phyloP scores from a whole-genome alignment of 2,113 vertebrate genomes.

The Callipepla squamata region DNA sequence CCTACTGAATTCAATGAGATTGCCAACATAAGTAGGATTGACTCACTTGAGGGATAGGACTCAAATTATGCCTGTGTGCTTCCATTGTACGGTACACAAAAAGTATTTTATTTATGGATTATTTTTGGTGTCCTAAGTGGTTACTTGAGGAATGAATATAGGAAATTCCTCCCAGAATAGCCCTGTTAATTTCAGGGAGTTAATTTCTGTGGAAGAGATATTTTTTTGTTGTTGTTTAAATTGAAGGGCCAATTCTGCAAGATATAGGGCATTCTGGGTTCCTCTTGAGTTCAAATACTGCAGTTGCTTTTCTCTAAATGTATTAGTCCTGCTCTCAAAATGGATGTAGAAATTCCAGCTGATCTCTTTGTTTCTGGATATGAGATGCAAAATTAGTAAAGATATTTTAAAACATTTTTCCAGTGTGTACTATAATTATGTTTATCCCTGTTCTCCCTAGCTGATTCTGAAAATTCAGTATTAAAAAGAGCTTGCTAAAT shows the following conservation, averaged over 20 bases:
- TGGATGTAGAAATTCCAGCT: conserved; percentile 58
- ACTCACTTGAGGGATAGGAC: background rate
- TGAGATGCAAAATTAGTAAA: conserved; percentile 59
- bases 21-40: background rate
- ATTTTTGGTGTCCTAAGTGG: conserved; percentile 21
- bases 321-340: conserved; percentile 33
- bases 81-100: background rate
- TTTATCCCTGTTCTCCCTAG: conserved; percentile 62
- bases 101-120: conserved; percentile 10
- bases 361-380: conserved; percentile 60
- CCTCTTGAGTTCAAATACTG: conserved; percentile 45
- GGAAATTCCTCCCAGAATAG: conserved; percentile 55
- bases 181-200: conserved; percentile 37
- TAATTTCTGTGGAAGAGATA: background rate
- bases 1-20: background rate
- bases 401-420: conserved; percentile 67
- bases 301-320: background rate
- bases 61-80: background rate
- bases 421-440: conserved; percentile 60
- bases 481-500: conserved; percentile 51
- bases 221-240: background rate
- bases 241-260: conserved; percentile 39
- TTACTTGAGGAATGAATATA: conserved; percentile 4
- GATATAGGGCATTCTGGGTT: conserved; percentile 3
- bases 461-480: conserved; percentile 57